Conservation (phyloP, 2,888 invertebrate species). For the Pseudeuparius sepicola region DNA sequence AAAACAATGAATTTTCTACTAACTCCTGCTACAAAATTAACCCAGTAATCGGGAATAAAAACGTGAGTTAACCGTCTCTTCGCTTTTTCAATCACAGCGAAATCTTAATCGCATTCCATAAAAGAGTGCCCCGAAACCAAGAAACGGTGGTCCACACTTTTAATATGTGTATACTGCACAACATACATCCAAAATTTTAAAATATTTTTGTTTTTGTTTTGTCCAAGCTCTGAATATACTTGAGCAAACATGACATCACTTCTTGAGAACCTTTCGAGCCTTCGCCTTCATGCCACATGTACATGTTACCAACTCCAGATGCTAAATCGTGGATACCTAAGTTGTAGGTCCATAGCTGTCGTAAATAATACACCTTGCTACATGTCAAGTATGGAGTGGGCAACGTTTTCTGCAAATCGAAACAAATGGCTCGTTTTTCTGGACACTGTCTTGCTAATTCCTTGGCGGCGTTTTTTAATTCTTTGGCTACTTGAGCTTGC, state of each 20-base stretch:
- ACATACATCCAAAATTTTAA: conserved; percentile 3
- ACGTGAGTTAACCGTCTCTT: too few relatives aligned
- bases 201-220: conserved; percentile 2
- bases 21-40: too few relatives aligned
- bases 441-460: conserved; percentile 4
- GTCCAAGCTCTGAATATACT: conserved; percentile 10
- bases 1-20: conserved; percentile 1
- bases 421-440: conserved; percentile 8
- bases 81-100: conserved; percentile 1
- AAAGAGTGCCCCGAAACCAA: conserved; percentile 2
- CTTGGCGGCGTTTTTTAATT: not conserved
- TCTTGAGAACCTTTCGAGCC: conserved; percentile 12
- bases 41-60: too few relatives aligned
- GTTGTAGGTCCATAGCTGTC: conserved; percentile 23
- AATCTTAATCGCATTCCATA: conserved; percentile 3
- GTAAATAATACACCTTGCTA: conserved; percentile 20
- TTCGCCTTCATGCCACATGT: conserved; percentile 15
- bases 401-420: conserved; percentile 8
- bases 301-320: conserved; percentile 17
- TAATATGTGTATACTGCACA: conserved; percentile 2
- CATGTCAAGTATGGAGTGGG: conserved; percentile 10
- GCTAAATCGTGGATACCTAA: conserved; percentile 16
- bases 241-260: conserved; percentile 10
- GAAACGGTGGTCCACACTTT: conserved; percentile 3
- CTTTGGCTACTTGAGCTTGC: conserved; percentile 3